Evolutionary conservation across 1,140 invertebrate species (phyloP), one percentile per base, ranked within the genome.

Genomic region (Ceratina australensis): DNA sequence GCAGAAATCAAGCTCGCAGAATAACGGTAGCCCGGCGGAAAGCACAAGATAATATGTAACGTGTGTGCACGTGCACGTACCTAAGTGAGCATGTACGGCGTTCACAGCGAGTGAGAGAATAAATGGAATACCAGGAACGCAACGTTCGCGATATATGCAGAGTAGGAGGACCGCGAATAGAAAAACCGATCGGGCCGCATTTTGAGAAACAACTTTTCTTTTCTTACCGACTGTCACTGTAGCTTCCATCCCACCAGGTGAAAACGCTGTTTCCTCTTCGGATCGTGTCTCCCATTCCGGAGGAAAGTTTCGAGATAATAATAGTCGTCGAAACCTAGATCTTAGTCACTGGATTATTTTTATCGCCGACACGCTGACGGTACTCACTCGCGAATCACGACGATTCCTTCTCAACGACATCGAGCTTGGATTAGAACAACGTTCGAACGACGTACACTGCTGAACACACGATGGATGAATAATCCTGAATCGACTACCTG

Each of bases 311-410:
- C 69, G 71, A 13, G 54, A n/a, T 84, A 85, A 85, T 85, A 84
- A 84, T 85, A 85, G 72, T 49, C 80, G 67, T 60, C 83, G 72
- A 85, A 85, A 72, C 76, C 72, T 85, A 85, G 80, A 79, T 82
- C 65, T 84, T 84, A 79, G 72, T 81, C 82, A 71, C 63, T 61
- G 79, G 52, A 84, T 79, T 85, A 85, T 85, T 85, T 85, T 85
- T 84, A 82, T 76, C 83, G 3, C 1, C 49, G 50, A 24, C 65
- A 61, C 56, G 52, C n/a, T 50, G 56, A 52, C n/a, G 16, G 28
- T 2, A 33, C 2, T 5, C 2, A 33, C 28, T 10, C 13, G 28
- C 28, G 16, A 69, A 28, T 33, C 16, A 10, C 52, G n/a, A 22
- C 50, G 33, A 13, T 69, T 57, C 33, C 54, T 57, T 47, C n/a